Evolutionary conservation across 2,888 invertebrate species (phyloP).

Genomic region (Ophion obscuratus): DNA sequence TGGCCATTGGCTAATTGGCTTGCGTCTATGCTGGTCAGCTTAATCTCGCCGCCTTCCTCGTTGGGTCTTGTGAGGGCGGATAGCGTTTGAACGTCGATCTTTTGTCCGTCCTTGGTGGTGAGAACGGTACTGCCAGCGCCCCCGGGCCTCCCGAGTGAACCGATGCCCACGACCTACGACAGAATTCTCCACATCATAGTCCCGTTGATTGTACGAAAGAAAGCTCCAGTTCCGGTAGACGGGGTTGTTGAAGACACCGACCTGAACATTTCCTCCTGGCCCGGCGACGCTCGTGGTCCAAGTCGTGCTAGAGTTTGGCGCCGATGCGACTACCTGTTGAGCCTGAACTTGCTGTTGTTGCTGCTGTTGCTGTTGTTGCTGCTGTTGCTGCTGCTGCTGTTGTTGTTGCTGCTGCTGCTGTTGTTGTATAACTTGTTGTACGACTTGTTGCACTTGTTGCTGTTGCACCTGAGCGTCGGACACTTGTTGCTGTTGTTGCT

Average conservation of each 20-base stretch:
- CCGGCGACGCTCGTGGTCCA: constrained; percentile 82
- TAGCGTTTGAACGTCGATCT: constrained; percentile 81
- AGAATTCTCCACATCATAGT: constrained; percentile 44
- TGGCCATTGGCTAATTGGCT: constrained; percentile 81
- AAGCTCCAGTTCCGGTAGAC: not conserved
- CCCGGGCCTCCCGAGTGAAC: constrained; percentile 76
- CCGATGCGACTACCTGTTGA: constrained; percentile 82
- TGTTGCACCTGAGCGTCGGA: constrained; percentile 77
- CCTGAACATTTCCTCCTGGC: constrained; percentile 82
- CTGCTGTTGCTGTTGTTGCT: constrained; percentile 75
- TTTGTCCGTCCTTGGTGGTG: constrained; percentile 82
- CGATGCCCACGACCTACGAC: constrained; percentile 80
- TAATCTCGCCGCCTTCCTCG: constrained; percentile 77
- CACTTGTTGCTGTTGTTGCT: constrained; percentile 74
- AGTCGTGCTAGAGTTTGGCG: constrained; percentile 80
- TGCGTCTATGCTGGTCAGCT: constrained; percentile 82
- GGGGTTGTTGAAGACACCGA: constrained; percentile 49
- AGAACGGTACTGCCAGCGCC: constrained; percentile 74
- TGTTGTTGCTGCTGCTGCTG: constrained; percentile 73
- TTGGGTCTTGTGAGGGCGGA: constrained; percentile 78
- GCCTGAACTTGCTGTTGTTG: constrained; percentile 80
- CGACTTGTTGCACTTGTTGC: constrained; percentile 72
- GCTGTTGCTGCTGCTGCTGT: constrained; percentile 75
- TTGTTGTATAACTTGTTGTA: constrained; percentile 66
- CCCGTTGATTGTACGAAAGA: not conserved